Percentiles rank a stretch among this genome's conserved stretches.
phyloP scores from a whole-genome alignment of 2,888 invertebrate genomes.

The Conops quadrifasciatus region DNA sequence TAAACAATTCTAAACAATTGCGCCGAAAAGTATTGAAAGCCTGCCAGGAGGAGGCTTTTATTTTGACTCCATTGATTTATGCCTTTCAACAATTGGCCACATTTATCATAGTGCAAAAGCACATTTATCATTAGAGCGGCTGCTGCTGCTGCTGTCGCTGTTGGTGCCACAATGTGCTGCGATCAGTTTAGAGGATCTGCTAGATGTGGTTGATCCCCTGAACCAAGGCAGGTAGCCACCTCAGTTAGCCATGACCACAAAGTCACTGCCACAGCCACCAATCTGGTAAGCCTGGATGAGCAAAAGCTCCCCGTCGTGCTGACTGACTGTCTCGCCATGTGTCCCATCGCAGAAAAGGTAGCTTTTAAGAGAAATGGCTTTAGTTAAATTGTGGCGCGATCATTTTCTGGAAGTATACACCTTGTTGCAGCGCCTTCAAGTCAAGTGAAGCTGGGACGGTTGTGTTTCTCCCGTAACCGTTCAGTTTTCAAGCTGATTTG shows the following conservation, averaged over 20 bases:
- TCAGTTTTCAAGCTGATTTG: constrained; percentile 51
- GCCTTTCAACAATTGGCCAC: constrained; percentile 66
- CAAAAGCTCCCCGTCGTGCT: constrained; percentile 38
- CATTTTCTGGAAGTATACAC: constrained; percentile 41
- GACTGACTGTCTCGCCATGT: constrained; percentile 34
- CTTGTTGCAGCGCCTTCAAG: constrained; percentile 45
- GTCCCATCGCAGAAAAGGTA: constrained; percentile 31
- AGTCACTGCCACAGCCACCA: constrained; percentile 11
- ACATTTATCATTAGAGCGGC: constrained; percentile 63
- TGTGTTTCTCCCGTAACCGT: constrained; percentile 32
- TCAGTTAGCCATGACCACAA: neutral
- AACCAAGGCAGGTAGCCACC: constrained; percentile 12
- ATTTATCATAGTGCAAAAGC: constrained; percentile 65
- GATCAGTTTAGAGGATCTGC: constrained; percentile 27
- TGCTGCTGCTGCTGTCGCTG: constrained; percentile 26
- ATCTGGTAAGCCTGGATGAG: constrained; percentile 13
- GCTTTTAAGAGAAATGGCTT: constrained; percentile 30
- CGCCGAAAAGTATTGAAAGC: constrained; percentile 15
- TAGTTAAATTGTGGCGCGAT: constrained; percentile 34
- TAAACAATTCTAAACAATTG: constrained; percentile 16
- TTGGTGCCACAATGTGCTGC: constrained; percentile 27
- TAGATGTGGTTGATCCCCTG: neutral
- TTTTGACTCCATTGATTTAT: constrained; percentile 49
- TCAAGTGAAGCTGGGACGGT: constrained; percentile 61
- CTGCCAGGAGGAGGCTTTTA: neutral